A percentile compares a stretch with the other conserved stretches of the same genome.
These are phyloP conservation scores for Xestia xanthographa DNA, from an alignment of 2,888 invertebrate genomes.

Conservation along the genomic window DNA sequence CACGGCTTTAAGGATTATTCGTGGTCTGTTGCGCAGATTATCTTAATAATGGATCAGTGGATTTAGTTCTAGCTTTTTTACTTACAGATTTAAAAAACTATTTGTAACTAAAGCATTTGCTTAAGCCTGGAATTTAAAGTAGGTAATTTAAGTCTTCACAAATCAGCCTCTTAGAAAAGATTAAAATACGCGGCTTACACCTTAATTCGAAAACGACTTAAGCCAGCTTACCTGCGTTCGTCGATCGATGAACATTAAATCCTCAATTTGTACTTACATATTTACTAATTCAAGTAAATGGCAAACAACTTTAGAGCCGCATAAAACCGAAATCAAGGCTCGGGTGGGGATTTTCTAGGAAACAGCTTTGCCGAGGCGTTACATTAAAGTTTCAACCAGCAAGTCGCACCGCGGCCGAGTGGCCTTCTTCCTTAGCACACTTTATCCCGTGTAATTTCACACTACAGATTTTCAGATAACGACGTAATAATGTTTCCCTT, in stretches of 20 bases:
- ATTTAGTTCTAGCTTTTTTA: background rate
- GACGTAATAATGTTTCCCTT: constrained; percentile 72
- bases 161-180: constrained; percentile 31
- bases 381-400: constrained; percentile 85
- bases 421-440: constrained; percentile 73
- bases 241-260: constrained; percentile 53
- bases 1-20: constrained; percentile 26
- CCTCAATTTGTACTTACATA: constrained; percentile 55
- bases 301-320: constrained; percentile 77
- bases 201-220: constrained; percentile 41
- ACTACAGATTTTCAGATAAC: constrained; percentile 77
- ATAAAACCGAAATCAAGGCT: constrained; percentile 83
- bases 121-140: background rate
- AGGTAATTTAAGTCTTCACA: constrained; percentile 27
- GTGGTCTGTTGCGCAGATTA: constrained; percentile 13
- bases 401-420: constrained; percentile 65
- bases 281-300: constrained; percentile 79
- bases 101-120: background rate
- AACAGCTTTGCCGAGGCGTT: constrained; percentile 75
- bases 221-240: constrained; percentile 42
- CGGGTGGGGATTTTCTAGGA: constrained; percentile 78
- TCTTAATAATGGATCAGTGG: constrained; percentile 1
- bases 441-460: constrained; percentile 81
- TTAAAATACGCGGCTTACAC: constrained; percentile 26
- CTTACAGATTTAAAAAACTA: background rate